phyloP scores from a whole-genome alignment of 2,797 vertebrate genomes.

The Limnodromus scolopaceus region DNA sequence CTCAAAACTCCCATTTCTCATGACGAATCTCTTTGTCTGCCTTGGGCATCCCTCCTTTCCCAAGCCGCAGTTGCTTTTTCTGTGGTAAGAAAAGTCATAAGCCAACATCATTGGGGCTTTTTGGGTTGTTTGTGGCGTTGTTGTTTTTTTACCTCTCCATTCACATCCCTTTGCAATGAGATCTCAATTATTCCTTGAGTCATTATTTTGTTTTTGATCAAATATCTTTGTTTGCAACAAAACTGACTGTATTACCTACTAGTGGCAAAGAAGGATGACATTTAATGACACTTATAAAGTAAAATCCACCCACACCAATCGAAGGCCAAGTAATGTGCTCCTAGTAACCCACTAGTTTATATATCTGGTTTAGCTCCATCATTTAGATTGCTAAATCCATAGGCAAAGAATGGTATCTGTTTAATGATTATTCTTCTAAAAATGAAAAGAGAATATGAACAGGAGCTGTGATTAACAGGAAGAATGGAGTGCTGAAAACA shows the following conservation, averaged over 20 bases:
- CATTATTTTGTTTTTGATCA: background rate
- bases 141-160: background rate
- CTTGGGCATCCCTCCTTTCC: background rate
- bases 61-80: background rate
- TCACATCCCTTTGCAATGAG: background rate
- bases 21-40: background rate
- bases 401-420: background rate
- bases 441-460: background rate
- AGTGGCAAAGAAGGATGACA: background rate
- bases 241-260: background rate
- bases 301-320: background rate
- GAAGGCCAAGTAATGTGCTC: background rate
- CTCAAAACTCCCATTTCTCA: background rate
- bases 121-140: background rate
- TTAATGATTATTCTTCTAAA: background rate
- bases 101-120: background rate
- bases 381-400: background rate
- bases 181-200: background rate
- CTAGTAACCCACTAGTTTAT: background rate
- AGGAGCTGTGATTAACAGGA: background rate
- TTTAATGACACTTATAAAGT: background rate
- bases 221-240: background rate
- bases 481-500: background rate
- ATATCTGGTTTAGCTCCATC: background rate
- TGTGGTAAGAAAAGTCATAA: background rate